Base-by-base conservation (phyloP, 2,797 vertebrate species). In the Petrocephalus sullivani region DNA sequence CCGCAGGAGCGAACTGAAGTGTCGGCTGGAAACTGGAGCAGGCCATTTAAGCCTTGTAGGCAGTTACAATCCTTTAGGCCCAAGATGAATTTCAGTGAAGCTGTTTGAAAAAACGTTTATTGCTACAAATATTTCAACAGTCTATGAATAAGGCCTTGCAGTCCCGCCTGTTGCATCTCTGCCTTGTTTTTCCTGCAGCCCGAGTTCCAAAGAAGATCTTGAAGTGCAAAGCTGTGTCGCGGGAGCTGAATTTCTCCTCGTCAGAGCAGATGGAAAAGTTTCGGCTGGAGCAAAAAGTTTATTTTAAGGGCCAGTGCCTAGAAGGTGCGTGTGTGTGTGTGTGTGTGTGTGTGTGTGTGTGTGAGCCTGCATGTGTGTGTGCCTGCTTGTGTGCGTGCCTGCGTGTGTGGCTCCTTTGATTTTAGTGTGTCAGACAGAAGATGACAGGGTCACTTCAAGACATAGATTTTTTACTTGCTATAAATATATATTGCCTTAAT, bases 161-260 rank as follows among this genome's bases (percentile, higher is more conserved):
- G 8, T 8, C 12, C 54, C 12, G 6, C 54, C 12, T 41, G 56
- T 57, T 57, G 56, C 16, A 19, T 78, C 16, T 78, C 33, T 3
- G 23, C 2, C 7, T 81, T n/a, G 16, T 81, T 87, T 92, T 49
- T 92, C 89, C 88, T 88, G 64, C 92, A 99, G 98, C 98, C 93
- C 98, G 97, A n/a, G 98, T 99, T 90, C 98, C 98, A 21, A 99
- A 99, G 95, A 99, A 99, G 96, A 99, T 99, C 92, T 94, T 99
- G 91, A 99, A 99, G 93, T 99, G 98, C 94, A 99, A 99, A 95
- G 97, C 98, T 0, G 98, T 99, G 83, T 99, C 98, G 91, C 96
- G 98, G 95, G 98, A 99, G 92, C 93, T 99, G 90, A 99, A 99
- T 95, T 99, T 99, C 91, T 99, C 98, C 88, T 99, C 98, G n/a